phyloP scores from a whole-genome alignment of 1,140 invertebrate genomes.

The Drosophila navojoa region DNA sequence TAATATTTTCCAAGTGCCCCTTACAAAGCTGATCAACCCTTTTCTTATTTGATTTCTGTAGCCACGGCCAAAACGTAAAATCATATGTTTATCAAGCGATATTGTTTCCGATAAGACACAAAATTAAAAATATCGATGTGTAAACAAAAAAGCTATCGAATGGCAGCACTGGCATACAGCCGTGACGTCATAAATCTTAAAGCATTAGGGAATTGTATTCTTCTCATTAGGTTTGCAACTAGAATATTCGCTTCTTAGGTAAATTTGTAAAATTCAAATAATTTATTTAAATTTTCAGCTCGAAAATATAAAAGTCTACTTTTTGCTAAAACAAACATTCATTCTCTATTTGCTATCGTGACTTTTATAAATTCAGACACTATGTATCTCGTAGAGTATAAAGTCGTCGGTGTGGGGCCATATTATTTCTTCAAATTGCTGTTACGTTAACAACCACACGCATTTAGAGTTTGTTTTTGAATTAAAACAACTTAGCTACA shows the following conservation, averaged over 20 bases:
- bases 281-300: no score
- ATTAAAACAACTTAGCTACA: slow-evolving; percentile 33
- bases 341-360: no score
- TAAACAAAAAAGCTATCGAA: slow-evolving; percentile 1
- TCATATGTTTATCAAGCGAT: slow-evolving; percentile 39
- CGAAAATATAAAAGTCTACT: no score
- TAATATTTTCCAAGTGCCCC: slow-evolving; percentile 25
- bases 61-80: slow-evolving; percentile 44
- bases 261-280: no score
- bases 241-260: no score
- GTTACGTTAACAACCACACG: slow-evolving; percentile 72
- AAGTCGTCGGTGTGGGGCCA: background rate
- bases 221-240: no score
- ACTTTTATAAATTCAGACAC: background rate
- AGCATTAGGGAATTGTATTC: no score
- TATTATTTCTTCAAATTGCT: background rate
- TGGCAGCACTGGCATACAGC: background rate
- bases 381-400: slow-evolving; percentile 10
- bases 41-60: slow-evolving; percentile 28
- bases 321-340: no score
- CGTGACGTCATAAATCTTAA: slow-evolving; percentile 15
- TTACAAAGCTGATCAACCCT: slow-evolving; percentile 19
- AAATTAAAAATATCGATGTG: slow-evolving; percentile 6
- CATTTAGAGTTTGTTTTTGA: slow-evolving; percentile 53
- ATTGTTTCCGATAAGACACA: slow-evolving; percentile 2